Base-by-base conservation (phyloP, 2,113 vertebrate genomes). In the Rhodinocichla rosea region DNA sequence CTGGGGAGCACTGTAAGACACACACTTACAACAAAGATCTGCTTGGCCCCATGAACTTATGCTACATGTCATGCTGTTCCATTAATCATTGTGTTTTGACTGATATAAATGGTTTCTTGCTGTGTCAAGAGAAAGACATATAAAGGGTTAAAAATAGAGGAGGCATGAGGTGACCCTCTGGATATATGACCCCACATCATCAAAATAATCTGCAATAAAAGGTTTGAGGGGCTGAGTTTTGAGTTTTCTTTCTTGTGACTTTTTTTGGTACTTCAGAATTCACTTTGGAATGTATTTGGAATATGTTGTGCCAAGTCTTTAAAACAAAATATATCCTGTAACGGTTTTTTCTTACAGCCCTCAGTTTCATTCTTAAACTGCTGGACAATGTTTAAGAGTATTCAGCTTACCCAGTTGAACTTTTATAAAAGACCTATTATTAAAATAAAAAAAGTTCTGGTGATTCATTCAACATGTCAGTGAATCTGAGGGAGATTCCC, bases 291-390 rank as follows among this genome's bases (percentile, higher is more conserved):
- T 55, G 23, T 50, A 15, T 80, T 87, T 87, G 27, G n/a, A 42
- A 39, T 91, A 27, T 35, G 15, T 59, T n/a, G 60, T 68, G 73
- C 75, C 87, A 79, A 93, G 52, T 7, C 26, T 78, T 92, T 85
- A 70, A 95, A 93, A 87, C 44, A 90, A 95, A 91, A 83, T 68
- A 18, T 85, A 85, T 92, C 70, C 63, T 80, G 32, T 88, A 92
- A 83, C 3, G 0, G 33, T 79, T 90, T 95, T 63, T 44, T 84
- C 35, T 87, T 84, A 60, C 27, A 60, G 20, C 13, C 15, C 75
- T 60, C 44, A 44, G 53, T 82, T 93, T 62, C 53, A 79, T 87
- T 87, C 49, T 79, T 87, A 87, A 93, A 90, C 13, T 90, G 37
- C 71, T 96, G 75, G 75, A 90, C 47, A 83, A 71, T 7, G 3